Evolutionary conservation across 2,113 vertebrate species (phyloP).

Genomic region (Tachycineta bicolor): DNA sequence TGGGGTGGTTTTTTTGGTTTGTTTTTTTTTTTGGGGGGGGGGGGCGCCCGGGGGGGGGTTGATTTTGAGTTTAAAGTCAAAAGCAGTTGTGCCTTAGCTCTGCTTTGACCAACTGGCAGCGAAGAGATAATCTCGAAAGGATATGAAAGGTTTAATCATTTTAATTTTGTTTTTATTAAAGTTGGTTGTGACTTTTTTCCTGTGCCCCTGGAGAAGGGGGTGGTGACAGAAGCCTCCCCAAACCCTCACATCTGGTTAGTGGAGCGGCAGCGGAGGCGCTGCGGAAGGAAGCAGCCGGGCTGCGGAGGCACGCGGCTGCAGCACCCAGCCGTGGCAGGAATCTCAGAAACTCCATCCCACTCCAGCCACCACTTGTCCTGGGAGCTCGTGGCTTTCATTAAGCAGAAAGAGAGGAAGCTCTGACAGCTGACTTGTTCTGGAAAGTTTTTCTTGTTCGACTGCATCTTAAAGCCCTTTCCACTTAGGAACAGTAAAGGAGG

Average conservation of each 20-base stretch:
- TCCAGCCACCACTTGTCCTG: slow-evolving; percentile 7
- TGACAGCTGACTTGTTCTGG: background rate
- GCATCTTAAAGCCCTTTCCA: slow-evolving; percentile 20
- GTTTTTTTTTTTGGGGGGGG: background rate
- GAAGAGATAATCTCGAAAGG: slow-evolving; percentile 71
- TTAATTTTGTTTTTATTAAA: slow-evolving; percentile 80
- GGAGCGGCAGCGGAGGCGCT: background rate
- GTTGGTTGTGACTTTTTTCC: slow-evolving; percentile 53
- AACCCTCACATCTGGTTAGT: slow-evolving; percentile 6
- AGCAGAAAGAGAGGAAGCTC: slow-evolving; percentile 35
- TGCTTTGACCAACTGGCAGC: slow-evolving; percentile 55
- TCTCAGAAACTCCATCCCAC: slow-evolving; percentile 69
- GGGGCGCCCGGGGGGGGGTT: background rate
- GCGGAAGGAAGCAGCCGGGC: slow-evolving; percentile 77
- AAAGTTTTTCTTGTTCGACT: slow-evolving; percentile 17
- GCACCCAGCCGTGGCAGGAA: slow-evolving; percentile 74
- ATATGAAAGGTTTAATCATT: slow-evolving; percentile 76
- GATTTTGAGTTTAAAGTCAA: slow-evolving; percentile 8
- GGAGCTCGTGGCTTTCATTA: slow-evolving; percentile 56
- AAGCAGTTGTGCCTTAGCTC: slow-evolving; percentile 28
- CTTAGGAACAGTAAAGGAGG: background rate
- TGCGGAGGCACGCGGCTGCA: background rate
- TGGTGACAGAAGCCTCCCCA: slow-evolving; percentile 18
- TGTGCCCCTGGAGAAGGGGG: slow-evolving; percentile 12
- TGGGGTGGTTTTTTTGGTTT: too few species aligned